Base-by-base conservation (phyloP, 2,888 invertebrate genomes). In the Trichopoda pennipes region DNA sequence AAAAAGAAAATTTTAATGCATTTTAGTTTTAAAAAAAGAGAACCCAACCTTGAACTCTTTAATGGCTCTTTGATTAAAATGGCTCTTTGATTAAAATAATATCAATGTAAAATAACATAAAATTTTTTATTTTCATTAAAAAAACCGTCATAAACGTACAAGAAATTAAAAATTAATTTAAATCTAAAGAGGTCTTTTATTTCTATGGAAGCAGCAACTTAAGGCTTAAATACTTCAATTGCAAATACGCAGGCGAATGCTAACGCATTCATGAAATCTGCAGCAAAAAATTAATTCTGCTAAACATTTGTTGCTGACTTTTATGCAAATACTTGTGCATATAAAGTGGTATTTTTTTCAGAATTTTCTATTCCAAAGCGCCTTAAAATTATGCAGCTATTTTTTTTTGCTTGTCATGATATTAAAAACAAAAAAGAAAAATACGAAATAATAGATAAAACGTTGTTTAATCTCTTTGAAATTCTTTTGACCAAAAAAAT, bases 311-410 rank as follows among this genome's bases (percentile, higher is more conserved):
- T 79, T 68, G 79, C 68, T 66, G 60, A 66, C 72, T 66, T 60
- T 73, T 63, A 72, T 78, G 78, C 70, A 78, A 64, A 78, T 70
- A 58, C 38, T 21, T 56, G 56, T 64, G 63, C 60, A 75, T 51
- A 28, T 56, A 44, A 10, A 63, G 51, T 55, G 55, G 55, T 19
- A 38, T 49, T 53, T n/a, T 64, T 56, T n/a, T 47, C 1, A 8
- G 38, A 38, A 17, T 51, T 17, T 42, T 64, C 56, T n/a, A 28
- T 56, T 49, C 42, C 47, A 74, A 80, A 69, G 68, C 74, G 56
- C 73, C 74, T 68, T 74, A 60, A 73, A 79, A 66, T 73, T 79
- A 79, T 79, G 79, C 79, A 79, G 79, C 79, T 73, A 79, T 64
- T 17, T 77, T 77, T 58, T 53, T 49, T 10, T 23, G 55, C 38